phyloP scores from a whole-genome alignment of 1,140 invertebrate genomes.

The Aradophagus sp. region DNA sequence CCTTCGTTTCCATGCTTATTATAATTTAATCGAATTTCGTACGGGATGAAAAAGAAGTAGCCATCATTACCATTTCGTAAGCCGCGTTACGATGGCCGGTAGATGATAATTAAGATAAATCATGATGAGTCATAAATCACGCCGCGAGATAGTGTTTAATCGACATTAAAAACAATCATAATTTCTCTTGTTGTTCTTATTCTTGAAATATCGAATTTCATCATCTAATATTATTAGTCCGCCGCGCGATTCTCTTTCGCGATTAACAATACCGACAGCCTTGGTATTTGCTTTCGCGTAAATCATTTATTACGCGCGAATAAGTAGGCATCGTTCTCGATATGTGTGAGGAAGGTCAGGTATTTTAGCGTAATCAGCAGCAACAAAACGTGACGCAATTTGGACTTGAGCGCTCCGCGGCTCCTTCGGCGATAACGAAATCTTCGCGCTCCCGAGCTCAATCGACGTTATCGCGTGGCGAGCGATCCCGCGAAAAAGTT shows the following conservation, averaged over 20 bases:
- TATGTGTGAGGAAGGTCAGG: conserved; percentile 62
- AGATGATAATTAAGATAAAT: conserved; percentile 56
- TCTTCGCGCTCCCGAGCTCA: conserved; percentile 33
- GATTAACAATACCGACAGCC: conserved; percentile 57
- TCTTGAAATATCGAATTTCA: conserved; percentile 57
- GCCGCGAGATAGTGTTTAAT: conserved; percentile 50
- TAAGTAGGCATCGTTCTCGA: conserved; percentile 53
- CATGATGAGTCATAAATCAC: conserved; percentile 53
- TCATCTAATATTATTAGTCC: conserved; percentile 58
- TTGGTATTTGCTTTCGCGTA: conserved; percentile 60
- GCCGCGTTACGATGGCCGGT: conserved; percentile 42
- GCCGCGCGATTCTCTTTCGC: conserved; percentile 54
- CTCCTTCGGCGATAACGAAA: conserved; percentile 58
- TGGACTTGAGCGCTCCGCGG: conserved; percentile 54
- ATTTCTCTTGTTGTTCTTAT: conserved; percentile 58
- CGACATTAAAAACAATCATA: conserved; percentile 58
- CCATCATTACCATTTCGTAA: conserved; percentile 52
- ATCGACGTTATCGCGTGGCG: conserved; percentile 45
- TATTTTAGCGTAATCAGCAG: conserved; percentile 60
- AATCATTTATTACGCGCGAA: conserved; percentile 59
- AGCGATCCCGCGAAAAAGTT: conserved; percentile 22
- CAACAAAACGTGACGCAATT: conserved; percentile 56
- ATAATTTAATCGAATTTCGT: no score
- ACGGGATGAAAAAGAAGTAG: conserved; percentile 36
- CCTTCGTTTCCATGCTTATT: conserved; percentile 29